These are phyloP conservation scores for Carcharodon carcharias DNA, from an alignment of 2,797 vertebrate genomes.

Conservation along the genomic window DNA sequence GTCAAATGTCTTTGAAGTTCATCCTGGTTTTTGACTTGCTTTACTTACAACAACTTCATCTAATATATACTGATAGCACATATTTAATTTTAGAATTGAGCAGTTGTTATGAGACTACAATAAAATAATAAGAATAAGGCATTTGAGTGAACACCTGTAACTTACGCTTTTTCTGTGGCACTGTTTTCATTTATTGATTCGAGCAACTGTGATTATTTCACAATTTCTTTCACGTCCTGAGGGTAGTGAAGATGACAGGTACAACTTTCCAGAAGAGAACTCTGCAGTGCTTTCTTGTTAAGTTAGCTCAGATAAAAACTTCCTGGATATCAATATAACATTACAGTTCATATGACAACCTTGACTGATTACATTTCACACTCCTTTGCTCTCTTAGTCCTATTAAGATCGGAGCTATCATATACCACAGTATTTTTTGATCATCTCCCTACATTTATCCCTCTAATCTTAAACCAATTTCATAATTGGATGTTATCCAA, in stretches of 20 bases:
- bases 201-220: not conserved
- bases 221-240: not conserved
- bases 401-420: not conserved
- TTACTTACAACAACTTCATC: not conserved
- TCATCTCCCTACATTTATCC: not conserved
- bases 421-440: not conserved
- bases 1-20: not conserved
- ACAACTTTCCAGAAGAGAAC: not conserved
- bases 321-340: not conserved
- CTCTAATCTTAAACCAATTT: not conserved
- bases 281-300: not conserved
- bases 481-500: not conserved
- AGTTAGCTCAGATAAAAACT: not conserved
- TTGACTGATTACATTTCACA: not conserved
- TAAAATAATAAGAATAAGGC: not conserved
- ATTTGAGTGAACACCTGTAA: not conserved
- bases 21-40: not conserved
- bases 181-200: not conserved
- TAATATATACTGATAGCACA: not conserved
- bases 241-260: not conserved
- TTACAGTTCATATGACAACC: not conserved
- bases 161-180: not conserved
- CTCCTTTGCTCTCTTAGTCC: too few species aligned
- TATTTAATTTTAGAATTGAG: not conserved
- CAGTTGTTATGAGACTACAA: not conserved